A percentile compares a stretch with the other conserved stretches of the same genome.
Evolutionary conservation across 2,113 vertebrate genomes (phyloP).

Genomic region (Lepisosteus oculatus): DNA sequence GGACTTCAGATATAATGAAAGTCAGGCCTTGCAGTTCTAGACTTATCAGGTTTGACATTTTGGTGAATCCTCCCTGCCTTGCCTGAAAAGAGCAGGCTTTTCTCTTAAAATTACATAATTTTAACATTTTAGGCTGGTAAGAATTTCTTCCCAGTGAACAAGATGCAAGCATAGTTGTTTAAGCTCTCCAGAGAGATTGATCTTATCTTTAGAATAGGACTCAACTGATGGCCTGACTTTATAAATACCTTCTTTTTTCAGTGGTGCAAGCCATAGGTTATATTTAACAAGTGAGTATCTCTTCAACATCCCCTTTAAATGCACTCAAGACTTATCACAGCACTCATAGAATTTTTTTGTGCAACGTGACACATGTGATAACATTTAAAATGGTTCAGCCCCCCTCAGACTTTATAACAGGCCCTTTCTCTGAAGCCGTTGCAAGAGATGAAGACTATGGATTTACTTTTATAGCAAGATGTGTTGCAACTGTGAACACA

Average conservation of each 20-base stretch:
- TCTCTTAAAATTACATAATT: slow-evolving; percentile 72
- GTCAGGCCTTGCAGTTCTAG: slow-evolving; percentile 1
- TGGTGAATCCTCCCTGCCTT: slow-evolving; percentile 53
- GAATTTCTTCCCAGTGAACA: slow-evolving; percentile 34
- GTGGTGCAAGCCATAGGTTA: slow-evolving; percentile 65
- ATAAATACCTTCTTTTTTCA: slow-evolving; percentile 64
- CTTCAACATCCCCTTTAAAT: slow-evolving; percentile 52
- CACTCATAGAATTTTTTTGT: slow-evolving; percentile 27
- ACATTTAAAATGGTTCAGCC: slow-evolving; percentile 54
- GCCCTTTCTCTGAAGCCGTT: neutral
- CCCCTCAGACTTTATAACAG: slow-evolving; percentile 4
- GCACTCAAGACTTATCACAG: slow-evolving; percentile 61
- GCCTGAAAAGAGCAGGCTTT: slow-evolving; percentile 74
- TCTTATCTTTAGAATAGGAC: slow-evolving; percentile 65
- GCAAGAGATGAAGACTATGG: neutral
- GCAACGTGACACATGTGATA: slow-evolving; percentile 59
- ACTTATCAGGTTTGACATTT: slow-evolving; percentile 76
- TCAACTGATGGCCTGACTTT: slow-evolving; percentile 67
- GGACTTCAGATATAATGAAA: neutral
- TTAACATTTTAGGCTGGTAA: slow-evolving; percentile 39
- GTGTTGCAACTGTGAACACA: too few relatives aligned
- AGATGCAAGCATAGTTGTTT: slow-evolving; percentile 51
- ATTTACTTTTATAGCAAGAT: too few relatives aligned
- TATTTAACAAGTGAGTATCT: slow-evolving; percentile 70
- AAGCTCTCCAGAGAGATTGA: slow-evolving; percentile 44